phyloP scores from a whole-genome alignment of 2,797 vertebrate genomes.

The Paramormyrops hopkinsi region DNA sequence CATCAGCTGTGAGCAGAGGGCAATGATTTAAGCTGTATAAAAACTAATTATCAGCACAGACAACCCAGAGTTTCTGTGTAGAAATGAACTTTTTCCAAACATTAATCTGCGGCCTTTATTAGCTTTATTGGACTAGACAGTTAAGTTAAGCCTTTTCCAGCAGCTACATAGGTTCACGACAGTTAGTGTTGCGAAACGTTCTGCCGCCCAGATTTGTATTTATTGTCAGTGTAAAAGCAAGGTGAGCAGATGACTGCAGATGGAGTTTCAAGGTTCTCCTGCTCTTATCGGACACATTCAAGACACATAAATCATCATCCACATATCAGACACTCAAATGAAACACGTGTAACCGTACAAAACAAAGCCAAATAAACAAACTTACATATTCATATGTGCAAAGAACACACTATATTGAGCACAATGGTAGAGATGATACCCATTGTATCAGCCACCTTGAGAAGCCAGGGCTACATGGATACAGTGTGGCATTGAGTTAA shows the following conservation, averaged over 20 bases:
- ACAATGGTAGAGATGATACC: background rate
- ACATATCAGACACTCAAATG: conserved; percentile 46
- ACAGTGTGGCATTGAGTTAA: conserved; percentile 5
- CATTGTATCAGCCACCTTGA: conserved; percentile 7
- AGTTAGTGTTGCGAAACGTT: conserved; percentile 93
- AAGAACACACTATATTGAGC: background rate
- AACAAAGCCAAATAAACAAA: background rate
- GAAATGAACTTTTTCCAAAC: conserved; percentile 99
- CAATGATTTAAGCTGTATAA: conserved; percentile 72
- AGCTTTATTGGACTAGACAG: conserved; percentile 98
- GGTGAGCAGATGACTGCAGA: conserved; percentile 41
- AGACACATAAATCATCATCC: background rate
- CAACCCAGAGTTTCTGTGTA: conserved; percentile 99
- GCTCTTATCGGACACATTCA: background rate
- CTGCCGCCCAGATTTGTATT: conserved; percentile 75
- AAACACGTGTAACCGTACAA: background rate
- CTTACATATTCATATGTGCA: background rate
- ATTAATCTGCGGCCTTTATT: conserved; percentile 98
- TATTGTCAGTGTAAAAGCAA: conserved; percentile 46
- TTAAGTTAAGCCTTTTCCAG: conserved; percentile 97
- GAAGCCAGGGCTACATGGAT: background rate
- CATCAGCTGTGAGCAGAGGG: conserved; percentile 56
- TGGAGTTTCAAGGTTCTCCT: conserved; percentile 10
- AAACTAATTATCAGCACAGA: conserved; percentile 89
- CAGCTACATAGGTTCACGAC: conserved; percentile 85